Conservation (phyloP, 2,888 invertebrate genomes). For the Amaurobius ferox region DNA sequence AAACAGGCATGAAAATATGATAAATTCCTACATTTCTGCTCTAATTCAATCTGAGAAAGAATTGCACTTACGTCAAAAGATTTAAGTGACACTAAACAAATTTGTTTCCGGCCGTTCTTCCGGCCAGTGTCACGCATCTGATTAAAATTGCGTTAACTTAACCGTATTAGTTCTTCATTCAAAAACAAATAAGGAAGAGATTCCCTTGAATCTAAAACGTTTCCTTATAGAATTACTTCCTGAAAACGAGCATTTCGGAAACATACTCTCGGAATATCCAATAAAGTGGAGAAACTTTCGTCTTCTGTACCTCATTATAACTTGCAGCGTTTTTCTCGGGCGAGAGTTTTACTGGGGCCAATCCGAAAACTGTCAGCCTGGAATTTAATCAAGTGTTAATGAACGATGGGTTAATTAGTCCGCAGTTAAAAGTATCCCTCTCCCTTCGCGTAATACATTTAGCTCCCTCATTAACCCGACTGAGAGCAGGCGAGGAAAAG, state of each 20-base stretch:
- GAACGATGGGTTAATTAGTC: slow-evolving; percentile 69
- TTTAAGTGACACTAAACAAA: not conserved
- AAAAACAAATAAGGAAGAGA: not conserved
- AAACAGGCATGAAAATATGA: no score
- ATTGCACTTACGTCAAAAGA: not conserved
- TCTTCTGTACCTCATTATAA: slow-evolving; percentile 7
- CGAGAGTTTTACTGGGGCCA: slow-evolving; percentile 68
- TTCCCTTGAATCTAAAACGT: not conserved
- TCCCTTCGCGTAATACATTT: slow-evolving; percentile 65
- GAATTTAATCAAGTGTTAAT: slow-evolving; percentile 72
- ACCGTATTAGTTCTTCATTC: not conserved
- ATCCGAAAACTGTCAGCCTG: slow-evolving; percentile 65
- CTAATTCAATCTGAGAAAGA: not conserved
- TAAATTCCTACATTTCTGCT: no score
- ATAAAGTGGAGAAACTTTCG: not conserved
- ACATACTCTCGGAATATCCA: not conserved
- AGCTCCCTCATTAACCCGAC: slow-evolving; percentile 66
- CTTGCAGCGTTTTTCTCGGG: slow-evolving; percentile 59
- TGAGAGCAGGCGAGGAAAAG: slow-evolving; percentile 26
- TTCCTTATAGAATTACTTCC: slow-evolving; percentile 2
- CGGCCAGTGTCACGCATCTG: not conserved
- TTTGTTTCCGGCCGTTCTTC: not conserved
- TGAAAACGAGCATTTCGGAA: not conserved
- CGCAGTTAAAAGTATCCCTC: slow-evolving; percentile 64
- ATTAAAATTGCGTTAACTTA: slow-evolving; percentile 3